These are phyloP conservation scores for Colinus virginianus DNA, from an alignment of 2,113 vertebrate species.

Conservation along the genomic window DNA sequence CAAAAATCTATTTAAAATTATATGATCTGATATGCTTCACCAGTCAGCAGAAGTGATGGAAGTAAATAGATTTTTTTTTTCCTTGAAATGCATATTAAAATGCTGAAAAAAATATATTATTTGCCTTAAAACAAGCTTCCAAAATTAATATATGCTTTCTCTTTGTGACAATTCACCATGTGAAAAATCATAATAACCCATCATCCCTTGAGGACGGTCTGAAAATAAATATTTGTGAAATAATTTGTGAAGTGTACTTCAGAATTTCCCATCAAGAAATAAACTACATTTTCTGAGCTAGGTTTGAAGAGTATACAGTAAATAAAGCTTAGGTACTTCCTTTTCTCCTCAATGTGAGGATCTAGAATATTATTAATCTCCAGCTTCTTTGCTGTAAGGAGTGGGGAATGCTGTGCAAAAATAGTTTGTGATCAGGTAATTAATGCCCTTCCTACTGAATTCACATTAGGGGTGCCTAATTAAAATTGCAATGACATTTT, in stretches of 20 bases:
- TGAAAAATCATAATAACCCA: neutral
- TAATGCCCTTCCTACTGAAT: slow-evolving; percentile 44
- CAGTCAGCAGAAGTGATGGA: neutral
- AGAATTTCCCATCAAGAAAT: slow-evolving; percentile 18
- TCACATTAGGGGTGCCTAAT: slow-evolving; percentile 51
- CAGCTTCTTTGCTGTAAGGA: neutral
- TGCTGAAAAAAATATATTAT: neutral
- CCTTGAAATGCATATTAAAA: neutral
- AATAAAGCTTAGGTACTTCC: neutral
- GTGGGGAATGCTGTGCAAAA: slow-evolving; percentile 25
- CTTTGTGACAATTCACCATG: neutral
- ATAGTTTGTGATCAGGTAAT: slow-evolving; percentile 60
- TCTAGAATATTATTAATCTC: neutral
- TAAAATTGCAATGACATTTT: slow-evolving; percentile 53
- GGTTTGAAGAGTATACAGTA: neutral
- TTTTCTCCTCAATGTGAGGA: no score
- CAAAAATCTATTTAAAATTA: neutral
- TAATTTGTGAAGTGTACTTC: slow-evolving; percentile 32
- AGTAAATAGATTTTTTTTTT: neutral
- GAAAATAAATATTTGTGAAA: slow-evolving; percentile 58
- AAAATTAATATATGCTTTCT: neutral
- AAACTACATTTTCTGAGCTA: neutral
- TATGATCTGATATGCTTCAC: neutral
- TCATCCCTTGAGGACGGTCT: neutral
- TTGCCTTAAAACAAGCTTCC: neutral